Evolutionary conservation across 1,140 invertebrate species (phyloP).

Genomic region (Dendroctonus valens): DNA sequence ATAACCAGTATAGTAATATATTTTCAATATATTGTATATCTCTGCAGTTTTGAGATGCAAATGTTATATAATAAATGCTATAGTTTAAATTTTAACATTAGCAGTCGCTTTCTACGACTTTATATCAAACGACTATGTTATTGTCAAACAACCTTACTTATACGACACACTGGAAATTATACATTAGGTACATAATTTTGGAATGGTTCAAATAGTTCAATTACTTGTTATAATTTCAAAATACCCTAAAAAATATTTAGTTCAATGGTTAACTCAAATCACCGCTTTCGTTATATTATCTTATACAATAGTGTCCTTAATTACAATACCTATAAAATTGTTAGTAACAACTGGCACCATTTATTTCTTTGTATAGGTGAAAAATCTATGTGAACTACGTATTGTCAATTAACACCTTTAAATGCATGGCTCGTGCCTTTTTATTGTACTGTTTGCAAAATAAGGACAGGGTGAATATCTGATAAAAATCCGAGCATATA

Average conservation of each 20-base stretch:
- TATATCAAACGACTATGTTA: slow-evolving; percentile 51
- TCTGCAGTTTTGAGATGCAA: slow-evolving; percentile 45
- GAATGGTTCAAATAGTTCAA: slow-evolving; percentile 43
- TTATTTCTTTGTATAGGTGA: slow-evolving; percentile 51
- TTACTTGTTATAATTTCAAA: slow-evolving; percentile 32
- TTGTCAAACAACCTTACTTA: slow-evolving; percentile 49
- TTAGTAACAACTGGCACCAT: slow-evolving; percentile 50
- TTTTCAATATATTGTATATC: slow-evolving; percentile 44
- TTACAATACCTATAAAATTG: slow-evolving; percentile 48
- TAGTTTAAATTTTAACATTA: slow-evolving; percentile 45
- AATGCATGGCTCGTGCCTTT: slow-evolving; percentile 39
- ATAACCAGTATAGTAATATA: slow-evolving; percentile 44
- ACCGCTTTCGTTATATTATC: slow-evolving; percentile 34
- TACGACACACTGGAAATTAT: slow-evolving; percentile 47
- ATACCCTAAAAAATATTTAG: slow-evolving; percentile 41
- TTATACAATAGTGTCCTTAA: slow-evolving; percentile 24
- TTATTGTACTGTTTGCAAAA: slow-evolving; percentile 49
- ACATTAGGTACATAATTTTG: slow-evolving; percentile 49
- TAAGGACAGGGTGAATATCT: slow-evolving; percentile 36
- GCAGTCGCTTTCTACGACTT: slow-evolving; percentile 45
- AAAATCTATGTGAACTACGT: slow-evolving; percentile 49
- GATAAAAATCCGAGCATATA: no score
- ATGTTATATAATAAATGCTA: slow-evolving; percentile 49
- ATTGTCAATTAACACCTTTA: slow-evolving; percentile 49
- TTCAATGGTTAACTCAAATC: slow-evolving; percentile 44